Percentiles rank a stretch among this genome's conserved stretches.
Evolutionary conservation across 1,140 invertebrate species (phyloP).

Genomic region (Subanguina moxae): DNA sequence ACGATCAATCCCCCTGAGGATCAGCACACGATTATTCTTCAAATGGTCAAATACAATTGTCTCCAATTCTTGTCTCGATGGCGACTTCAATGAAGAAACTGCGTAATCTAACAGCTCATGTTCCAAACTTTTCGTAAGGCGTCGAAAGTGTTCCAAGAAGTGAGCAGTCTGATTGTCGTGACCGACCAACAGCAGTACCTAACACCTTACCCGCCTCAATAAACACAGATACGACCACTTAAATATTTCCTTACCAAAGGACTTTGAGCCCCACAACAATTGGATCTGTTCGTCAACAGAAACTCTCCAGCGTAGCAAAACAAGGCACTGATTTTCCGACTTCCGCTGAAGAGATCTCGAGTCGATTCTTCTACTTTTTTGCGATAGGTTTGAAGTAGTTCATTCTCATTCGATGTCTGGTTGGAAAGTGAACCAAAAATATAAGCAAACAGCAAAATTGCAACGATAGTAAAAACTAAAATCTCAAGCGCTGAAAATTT

Average conservation of each 20-base stretch:
- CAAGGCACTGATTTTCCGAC: background rate
- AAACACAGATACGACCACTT: background rate
- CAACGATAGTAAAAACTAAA: too few species aligned
- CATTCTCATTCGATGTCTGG: too few species aligned
- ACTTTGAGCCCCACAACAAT: background rate
- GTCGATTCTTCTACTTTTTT: background rate
- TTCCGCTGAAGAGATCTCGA: background rate
- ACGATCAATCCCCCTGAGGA: conserved; percentile 3
- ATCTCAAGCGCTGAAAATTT: too few species aligned
- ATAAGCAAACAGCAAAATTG: too few species aligned
- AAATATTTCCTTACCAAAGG: background rate
- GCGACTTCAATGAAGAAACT: background rate
- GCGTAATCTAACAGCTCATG: background rate
- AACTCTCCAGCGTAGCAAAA: background rate
- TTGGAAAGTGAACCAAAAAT: too few species aligned
- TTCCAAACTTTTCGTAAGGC: background rate
- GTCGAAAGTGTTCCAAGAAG: background rate
- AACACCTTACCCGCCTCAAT: background rate
- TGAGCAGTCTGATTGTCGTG: background rate
- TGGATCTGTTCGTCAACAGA: background rate
- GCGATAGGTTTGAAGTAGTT: background rate
- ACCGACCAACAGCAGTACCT: background rate
- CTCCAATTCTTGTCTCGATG: background rate
- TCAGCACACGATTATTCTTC: background rate
- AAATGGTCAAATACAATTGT: background rate